Evolutionary conservation across 2,888 invertebrate species (phyloP), one percentile per base, ranked within the genome.

Genomic region (Ophion ellenae): DNA sequence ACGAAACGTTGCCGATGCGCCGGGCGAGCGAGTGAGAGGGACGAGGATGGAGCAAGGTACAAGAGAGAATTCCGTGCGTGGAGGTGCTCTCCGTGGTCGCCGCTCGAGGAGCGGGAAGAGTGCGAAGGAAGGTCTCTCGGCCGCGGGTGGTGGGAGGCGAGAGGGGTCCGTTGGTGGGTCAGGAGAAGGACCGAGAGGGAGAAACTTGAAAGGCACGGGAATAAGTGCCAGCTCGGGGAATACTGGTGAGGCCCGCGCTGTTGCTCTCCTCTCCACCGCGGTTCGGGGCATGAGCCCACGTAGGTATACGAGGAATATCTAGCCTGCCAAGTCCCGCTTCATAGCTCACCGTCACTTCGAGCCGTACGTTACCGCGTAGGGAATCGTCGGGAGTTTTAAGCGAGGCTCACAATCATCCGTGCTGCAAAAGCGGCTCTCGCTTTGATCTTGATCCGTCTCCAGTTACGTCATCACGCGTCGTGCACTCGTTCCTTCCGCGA

Each of bases 291-390:
- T 71, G 69, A 83, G 76, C 79, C 81, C 86, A 84, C 53, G 53
- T 5, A 14, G 53, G 11, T 53, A 84, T 80, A 82, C 82, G 79
- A 83, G 87, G 81, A 64, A 84, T 78, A 81, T 24, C 11, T 53
- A 36, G 64, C 82, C 84, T 63, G 85, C 86, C 87, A 86, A 88
- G 86, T 88, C 84, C 86, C 87, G 87, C 85, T 88, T 86, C 79
- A 75, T 83, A 76, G 59, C 78, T 83, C 81, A 20, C 67, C 75
- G 81, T 75, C 89, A 90, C 87, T 89, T 90, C 89, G 82, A 47
- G 70, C 73, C 47, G 36, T n/a, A 28, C 57, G 77, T 80, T 81
- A 32, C 64, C 64, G 57, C n/a, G 63, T 67, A 78, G 70, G 75
- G 36, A 71, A 79, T 66, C 61, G 59, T 24, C 75, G 45, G 70